A percentile compares a stretch with the other conserved stretches of the same genome.
phyloP scores from a whole-genome alignment of 2,888 invertebrate genomes.

The Margaritifera margaritifera region DNA sequence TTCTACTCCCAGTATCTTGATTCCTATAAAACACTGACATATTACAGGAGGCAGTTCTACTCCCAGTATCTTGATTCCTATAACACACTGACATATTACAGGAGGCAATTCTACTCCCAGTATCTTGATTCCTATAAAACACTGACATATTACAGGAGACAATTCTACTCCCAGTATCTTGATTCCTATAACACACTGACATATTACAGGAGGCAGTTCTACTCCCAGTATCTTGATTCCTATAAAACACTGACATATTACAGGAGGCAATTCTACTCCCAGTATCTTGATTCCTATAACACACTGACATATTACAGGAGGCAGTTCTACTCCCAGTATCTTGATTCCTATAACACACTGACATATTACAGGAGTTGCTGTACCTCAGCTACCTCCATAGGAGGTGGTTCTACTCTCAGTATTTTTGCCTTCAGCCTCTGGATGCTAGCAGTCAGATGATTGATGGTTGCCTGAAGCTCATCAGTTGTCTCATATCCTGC shows the following conservation, averaged over 20 bases:
- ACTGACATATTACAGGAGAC: background rate
- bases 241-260: no score
- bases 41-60: no score
- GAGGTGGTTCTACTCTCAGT: slow-evolving; percentile 74
- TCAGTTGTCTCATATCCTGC: slow-evolving; percentile 84
- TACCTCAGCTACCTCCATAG: slow-evolving; percentile 74
- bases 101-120: no score
- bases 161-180: background rate
- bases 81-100: no score
- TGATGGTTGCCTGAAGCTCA: slow-evolving; percentile 86
- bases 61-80: no score
- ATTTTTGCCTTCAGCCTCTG: slow-evolving; percentile 77
- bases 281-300: background rate
- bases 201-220: background rate
- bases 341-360: no score
- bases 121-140: no score
- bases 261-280: background rate
- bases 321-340: background rate
- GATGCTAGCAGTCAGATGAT: slow-evolving; percentile 81
- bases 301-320: background rate
- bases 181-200: no score
- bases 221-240: no score
- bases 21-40: no score
- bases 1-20: no score
- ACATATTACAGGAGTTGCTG: background rate